Evolutionary conservation across 2,797 vertebrate genomes (phyloP).

Genomic region (Leptatherina wallacei): DNA sequence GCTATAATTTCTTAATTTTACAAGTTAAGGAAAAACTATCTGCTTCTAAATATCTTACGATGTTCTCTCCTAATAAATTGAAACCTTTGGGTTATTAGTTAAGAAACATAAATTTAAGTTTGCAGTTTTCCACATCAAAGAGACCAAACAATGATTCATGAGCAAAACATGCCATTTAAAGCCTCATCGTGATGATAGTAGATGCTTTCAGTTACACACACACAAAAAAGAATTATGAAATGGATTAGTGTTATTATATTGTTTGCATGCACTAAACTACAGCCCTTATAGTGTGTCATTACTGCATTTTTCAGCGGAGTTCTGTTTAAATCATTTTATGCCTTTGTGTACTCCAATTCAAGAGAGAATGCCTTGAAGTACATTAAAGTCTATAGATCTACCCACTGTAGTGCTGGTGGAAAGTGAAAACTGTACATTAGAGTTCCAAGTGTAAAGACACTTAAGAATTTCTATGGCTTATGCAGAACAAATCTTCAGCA

Average conservation of each 20-base stretch:
- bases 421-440: slow-evolving; percentile 38
- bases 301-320: slow-evolving; percentile 6
- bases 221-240: too few species aligned
- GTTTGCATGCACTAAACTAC: not conserved
- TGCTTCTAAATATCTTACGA: not conserved
- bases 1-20: not conserved
- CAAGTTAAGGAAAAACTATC: not conserved
- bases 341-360: slow-evolving; percentile 6
- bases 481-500: slow-evolving; percentile 29
- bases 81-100: not conserved
- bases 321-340: slow-evolving; percentile 1
- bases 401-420: slow-evolving; percentile 2
- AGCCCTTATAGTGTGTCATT: not conserved
- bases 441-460: slow-evolving; percentile 32
- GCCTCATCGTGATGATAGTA: not conserved
- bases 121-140: not conserved
- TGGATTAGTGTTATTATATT: too few species aligned
- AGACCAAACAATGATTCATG: not conserved
- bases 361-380: slow-evolving; percentile 1
- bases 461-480: slow-evolving; percentile 36
- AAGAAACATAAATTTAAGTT: not conserved
- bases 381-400: slow-evolving; percentile 17
- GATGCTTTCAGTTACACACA: not conserved
- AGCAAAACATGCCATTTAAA: not conserved
- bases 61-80: not conserved